A percentile compares a stretch with the other conserved stretches of the same genome.
Conservation (phyloP, 2,888 invertebrate genomes). For the Mesochorus sp. region DNA sequence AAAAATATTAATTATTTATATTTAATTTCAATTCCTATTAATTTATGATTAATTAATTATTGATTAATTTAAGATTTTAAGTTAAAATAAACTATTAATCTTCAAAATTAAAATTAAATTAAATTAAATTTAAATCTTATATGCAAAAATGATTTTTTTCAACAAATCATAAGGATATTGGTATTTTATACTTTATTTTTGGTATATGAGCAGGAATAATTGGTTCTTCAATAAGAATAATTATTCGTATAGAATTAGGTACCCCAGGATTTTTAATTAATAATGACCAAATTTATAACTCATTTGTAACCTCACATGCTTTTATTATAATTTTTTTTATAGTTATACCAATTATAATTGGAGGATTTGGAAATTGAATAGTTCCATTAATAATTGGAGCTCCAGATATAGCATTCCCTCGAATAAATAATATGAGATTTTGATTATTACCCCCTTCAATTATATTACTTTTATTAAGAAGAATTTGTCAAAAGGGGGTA, state of each 20-base stretch:
- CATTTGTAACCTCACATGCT: conserved; percentile 91
- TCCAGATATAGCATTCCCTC: conserved; percentile 92
- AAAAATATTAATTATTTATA: no score
- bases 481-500: conserved; percentile 87
- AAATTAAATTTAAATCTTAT: neutral
- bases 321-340: conserved; percentile 93
- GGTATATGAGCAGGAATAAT: no score
- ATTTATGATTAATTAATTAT: no score
- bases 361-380: conserved; percentile 93
- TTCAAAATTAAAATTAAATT: neutral
- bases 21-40: no score
- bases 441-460: conserved; percentile 89
- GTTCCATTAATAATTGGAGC: conserved; percentile 89
- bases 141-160: neutral
- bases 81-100: neutral
- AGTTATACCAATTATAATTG: conserved; percentile 89
- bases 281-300: no score
- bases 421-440: conserved; percentile 93
- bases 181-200: neutral
- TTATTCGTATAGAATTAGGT: neutral
- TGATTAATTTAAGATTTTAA: neutral
- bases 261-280: no score
- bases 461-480: conserved; percentile 86
- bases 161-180: neutral
- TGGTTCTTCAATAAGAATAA: neutral